Evolutionary conservation across 2,797 vertebrate species (phyloP), one percentile per base, ranked within the genome.

Genomic region (Xiphorhynchus erythropygius): DNA sequence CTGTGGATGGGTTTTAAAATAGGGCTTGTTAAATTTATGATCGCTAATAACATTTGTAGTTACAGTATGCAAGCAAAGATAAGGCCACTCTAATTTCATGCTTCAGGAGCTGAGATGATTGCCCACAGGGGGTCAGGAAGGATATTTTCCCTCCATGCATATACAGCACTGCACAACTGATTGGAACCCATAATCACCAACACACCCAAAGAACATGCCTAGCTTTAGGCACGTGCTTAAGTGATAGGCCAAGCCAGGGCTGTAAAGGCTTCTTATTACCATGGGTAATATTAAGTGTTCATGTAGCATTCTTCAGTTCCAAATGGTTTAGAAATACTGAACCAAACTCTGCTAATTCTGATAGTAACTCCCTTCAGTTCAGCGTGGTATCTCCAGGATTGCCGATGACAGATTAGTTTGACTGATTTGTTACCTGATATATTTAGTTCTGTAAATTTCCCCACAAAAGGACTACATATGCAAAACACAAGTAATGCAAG

Each of bases 21-120:
- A 68, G 84, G 28, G 23, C 52, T 91, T 91, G 89, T 91, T 95
- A 95, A 97, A 97, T 97, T 96, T 97, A 97, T 94, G 94, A 89
- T 94, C 53, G 0, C 88, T 96, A 96, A 97, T 94, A 97, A 95
- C 91, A 90, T 96, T 94, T 96, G 94, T 96, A 96, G 93, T 96
- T 97, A 95, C 91, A 94, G 80, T 96, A 96, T 95, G 96, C 94
- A 97, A 94, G 94, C 71, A 84, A 96, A 95, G 96, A 97, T 97
- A 97, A 97, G 94, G 78, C 96, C 80, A 64, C 93, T 95, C 71
- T 95, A 96, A 97, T 97, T 96, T 97, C 97, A 97, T 96, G 96
- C 97, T 97, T 94, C 96, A 90, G 85, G 88, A 96, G 83, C 84
- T 91, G 90, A 96, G 96, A 94, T 96, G 96, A 97, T 97, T 97